Evolutionary conservation across 2,888 invertebrate species (phyloP).

Genomic region (Smittia aterrima): DNA sequence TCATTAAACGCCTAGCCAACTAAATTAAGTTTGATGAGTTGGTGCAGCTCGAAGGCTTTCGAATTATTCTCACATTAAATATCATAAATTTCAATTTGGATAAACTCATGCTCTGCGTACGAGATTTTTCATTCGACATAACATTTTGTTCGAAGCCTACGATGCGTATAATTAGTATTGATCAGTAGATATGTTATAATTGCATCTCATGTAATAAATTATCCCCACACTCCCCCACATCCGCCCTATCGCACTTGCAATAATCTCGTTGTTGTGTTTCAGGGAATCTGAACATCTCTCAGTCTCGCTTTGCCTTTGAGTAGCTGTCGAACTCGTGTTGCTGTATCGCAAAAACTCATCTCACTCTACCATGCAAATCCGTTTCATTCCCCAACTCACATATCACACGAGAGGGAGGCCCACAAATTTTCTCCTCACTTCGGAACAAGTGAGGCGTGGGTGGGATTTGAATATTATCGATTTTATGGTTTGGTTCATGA

Average conservation of each 20-base stretch:
- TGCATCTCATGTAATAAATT: neutral
- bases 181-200: neutral
- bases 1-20: neutral
- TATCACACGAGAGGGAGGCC: neutral
- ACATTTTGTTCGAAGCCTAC: neutral
- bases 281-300: too few species aligned
- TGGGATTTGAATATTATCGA: neutral
- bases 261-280: too few species aligned
- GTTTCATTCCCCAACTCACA: neutral
- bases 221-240: neutral
- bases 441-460: neutral
- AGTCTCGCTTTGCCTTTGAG: too few species aligned
- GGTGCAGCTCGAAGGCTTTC: neutral
- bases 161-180: slow-evolving; percentile 8
- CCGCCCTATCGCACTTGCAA: too few species aligned
- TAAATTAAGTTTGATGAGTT: slow-evolving; percentile 11
- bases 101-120: neutral
- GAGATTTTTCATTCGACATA: slow-evolving; percentile 1
- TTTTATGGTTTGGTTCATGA: neutral
- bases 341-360: too few species aligned
- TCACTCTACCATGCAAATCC: too few species aligned
- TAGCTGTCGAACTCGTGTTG: too few species aligned
- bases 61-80: slow-evolving; percentile 1
- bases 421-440: neutral
- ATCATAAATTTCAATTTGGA: slow-evolving; percentile 11